Conservation (phyloP, 2,888 invertebrate genomes). For the Cordylochernes scorpioides region DNA sequence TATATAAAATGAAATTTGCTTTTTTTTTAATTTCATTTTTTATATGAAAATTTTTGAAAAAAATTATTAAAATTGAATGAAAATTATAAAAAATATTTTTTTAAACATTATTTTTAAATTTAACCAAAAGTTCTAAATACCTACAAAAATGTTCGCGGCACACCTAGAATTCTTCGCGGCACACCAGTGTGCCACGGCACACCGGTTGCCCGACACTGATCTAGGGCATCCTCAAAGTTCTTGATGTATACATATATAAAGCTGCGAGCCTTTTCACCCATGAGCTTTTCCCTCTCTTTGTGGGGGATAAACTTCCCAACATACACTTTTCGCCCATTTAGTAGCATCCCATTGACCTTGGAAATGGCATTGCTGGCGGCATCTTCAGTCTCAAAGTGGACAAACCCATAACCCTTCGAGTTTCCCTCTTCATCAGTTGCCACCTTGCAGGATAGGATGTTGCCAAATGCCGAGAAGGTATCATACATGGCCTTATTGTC, state of each 20-base stretch:
- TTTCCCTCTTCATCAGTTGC: conserved; percentile 81
- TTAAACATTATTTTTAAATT: no score
- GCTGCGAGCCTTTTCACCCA: conserved; percentile 68
- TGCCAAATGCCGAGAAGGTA: conserved; percentile 95
- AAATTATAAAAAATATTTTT: no score
- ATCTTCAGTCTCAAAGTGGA: conserved; percentile 95
- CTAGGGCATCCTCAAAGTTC: conserved; percentile 84
- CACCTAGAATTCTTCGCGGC: no score
- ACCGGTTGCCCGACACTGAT: no score
- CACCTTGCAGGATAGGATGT: conserved; percentile 75
- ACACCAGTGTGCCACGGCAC: no score
- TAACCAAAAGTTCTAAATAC: no score
- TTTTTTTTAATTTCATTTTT: no score
- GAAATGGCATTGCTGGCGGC: conserved; percentile 91
- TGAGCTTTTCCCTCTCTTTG: conserved; percentile 86
- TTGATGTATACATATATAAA: conserved; percentile 98
- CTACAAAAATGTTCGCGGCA: no score
- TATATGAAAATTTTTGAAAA: no score
- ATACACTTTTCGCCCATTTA: conserved; percentile 85
- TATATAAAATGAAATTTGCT: no score
- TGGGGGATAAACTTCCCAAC: conserved; percentile 95
- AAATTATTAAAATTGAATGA: no score
- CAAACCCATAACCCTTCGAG: conserved; percentile 92
- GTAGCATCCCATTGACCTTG: conserved; percentile 93
- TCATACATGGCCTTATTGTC: conserved; percentile 99